Evolutionary conservation across 2,797 vertebrate genomes (phyloP), one percentile per base, ranked within the genome.

Genomic region (Ataeniobius toweri): DNA sequence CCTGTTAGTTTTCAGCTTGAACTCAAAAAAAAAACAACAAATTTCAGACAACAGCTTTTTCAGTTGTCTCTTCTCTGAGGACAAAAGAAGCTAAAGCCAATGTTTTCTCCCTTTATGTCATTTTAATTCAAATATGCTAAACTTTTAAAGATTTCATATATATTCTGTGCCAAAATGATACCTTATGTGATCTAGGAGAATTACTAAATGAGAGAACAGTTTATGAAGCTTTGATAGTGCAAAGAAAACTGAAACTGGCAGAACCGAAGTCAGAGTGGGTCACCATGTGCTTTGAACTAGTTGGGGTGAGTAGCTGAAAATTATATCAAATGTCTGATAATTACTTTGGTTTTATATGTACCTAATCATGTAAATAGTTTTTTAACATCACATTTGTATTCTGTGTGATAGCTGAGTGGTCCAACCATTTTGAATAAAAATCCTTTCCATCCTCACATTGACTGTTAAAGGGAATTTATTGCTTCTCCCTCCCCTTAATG

Each of bases 371-470:
- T 41, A 20, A 3, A 65, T 22, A 22, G 26, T 65, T 65, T 67
- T 63, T 67, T 22, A 36, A 67, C 46, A 46, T 77, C 31, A 48
- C 48, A 20, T 82, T 81, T 55, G 71, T 28, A 22, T 48, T 12
- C 1, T 13, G n/a, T 13, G 71, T 80, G 26, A 46, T 63, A 67
- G 50, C 58, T 9, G 7, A 58, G 22, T 9, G 75, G 31, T 76
- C 3, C 26, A 28, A 51, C 65, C 9, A 31, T 63, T 80, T 41
- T 63, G 70, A 20, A 79, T 36, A 84, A 83, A 83, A 84, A 71
- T 71, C 75, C 63, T 83, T 16, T 50, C 28, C 74, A 61, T 76
- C 31, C 74, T 70, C 20, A 71, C 31, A 70, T 51, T 26, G 58
- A 72, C 12, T 70, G 70, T 70, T 79, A 22, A 78, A 81, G 78